phyloP scores from a whole-genome alignment of 2,113 vertebrate species.

The Nothoprocta perdicaria region DNA sequence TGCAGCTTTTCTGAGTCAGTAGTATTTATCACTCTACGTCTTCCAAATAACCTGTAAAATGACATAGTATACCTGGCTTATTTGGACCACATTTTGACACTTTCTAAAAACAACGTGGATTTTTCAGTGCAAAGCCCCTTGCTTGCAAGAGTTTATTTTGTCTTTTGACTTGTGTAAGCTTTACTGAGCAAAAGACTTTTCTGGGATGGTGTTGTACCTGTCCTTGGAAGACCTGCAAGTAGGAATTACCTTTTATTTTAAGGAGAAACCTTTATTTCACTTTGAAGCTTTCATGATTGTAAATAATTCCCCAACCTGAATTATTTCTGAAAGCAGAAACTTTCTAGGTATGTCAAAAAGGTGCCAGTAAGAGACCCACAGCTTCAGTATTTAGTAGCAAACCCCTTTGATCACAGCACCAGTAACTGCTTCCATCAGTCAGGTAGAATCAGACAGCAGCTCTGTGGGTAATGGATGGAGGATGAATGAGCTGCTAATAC shows the following conservation, averaged over 20 bases:
- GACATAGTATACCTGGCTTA: not conserved
- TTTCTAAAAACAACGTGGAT: not conserved
- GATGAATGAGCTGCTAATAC: not conserved
- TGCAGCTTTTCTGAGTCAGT: not conserved
- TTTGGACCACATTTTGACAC: not conserved
- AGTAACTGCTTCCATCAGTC: rapidly evolving
- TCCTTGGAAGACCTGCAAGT: rapidly evolving
- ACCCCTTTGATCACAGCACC: not conserved
- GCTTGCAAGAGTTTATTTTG: not conserved
- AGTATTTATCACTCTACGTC: not conserved
- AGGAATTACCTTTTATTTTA: not conserved
- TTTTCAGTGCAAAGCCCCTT: not conserved
- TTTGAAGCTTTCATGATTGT: not conserved
- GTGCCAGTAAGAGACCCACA: not conserved
- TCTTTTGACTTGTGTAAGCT: not conserved
- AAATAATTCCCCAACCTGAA: not conserved
- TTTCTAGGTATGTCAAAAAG: not conserved
- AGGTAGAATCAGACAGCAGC: not conserved
- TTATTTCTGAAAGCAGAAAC: not conserved
- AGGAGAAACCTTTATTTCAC: not conserved
- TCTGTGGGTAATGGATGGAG: rapidly evolving
- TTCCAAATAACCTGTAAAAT: not conserved
- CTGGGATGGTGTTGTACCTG: not conserved
- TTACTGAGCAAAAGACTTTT: not conserved
- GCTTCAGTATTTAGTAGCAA: not conserved